These are phyloP conservation scores for Danio choprae DNA, from an alignment of 2,797 vertebrate species.

Conservation along the genomic window DNA sequence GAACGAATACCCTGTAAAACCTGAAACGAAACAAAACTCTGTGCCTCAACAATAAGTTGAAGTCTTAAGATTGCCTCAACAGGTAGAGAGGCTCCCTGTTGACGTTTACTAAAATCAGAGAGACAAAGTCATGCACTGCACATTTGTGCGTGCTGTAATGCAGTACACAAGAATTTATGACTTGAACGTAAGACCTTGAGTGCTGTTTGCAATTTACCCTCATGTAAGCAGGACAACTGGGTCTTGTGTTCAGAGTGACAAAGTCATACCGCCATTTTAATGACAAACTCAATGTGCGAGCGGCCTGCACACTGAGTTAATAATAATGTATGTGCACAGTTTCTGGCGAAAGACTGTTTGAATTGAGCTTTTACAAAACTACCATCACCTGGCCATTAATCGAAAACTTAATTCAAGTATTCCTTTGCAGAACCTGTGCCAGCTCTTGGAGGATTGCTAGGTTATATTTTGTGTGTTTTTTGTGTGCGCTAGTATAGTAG, in stretches of 20 bases:
- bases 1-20: conserved; percentile 92
- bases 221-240: conserved; percentile 85
- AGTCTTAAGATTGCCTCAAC: conserved; percentile 94
- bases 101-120: conserved; percentile 90
- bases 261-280: conserved; percentile 81
- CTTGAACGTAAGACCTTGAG: conserved; percentile 86
- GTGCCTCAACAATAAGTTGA: conserved; percentile 96
- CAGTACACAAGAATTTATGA: conserved; percentile 81
- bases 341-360: conserved; percentile 83
- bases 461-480: conserved; percentile 80
- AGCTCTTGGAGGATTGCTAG: conserved; percentile 86
- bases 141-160: conserved; percentile 70
- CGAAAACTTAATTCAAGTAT: conserved; percentile 73
- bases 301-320: conserved; percentile 88
- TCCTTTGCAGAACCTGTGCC: conserved; percentile 86
- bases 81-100: conserved; percentile 97
- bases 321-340: conserved; percentile 77
- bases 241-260: conserved; percentile 87
- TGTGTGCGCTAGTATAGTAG: conserved; percentile 87
- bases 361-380: conserved; percentile 73
- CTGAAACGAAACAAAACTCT: conserved; percentile 84
- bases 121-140: conserved; percentile 78
- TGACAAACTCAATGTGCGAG: conserved; percentile 85
- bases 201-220: conserved; percentile 93
- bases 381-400: conserved; percentile 90